Evolutionary conservation across 92 coral and sea anemone species (phyloP).

Genomic region (Actinostola sp.): DNA sequence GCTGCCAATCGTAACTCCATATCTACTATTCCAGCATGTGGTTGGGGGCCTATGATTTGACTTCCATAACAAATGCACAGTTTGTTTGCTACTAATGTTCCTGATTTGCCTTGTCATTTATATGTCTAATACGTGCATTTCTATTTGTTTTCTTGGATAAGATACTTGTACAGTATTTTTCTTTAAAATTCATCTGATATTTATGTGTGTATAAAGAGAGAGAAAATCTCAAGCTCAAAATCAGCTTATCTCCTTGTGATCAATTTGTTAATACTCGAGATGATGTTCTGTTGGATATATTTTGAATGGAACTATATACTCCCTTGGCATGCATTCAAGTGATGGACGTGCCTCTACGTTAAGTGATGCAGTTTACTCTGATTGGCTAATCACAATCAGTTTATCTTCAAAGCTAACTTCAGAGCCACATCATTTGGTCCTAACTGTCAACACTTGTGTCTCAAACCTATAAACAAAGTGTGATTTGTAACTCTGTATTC

Average conservation of each 20-base stretch:
- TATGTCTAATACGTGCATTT: no score
- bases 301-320: background rate
- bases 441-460: conserved; percentile 32
- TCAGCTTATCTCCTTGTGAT: background rate
- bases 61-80: no score
- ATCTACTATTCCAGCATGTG: background rate
- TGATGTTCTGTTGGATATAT: background rate
- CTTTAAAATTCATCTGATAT: no score
- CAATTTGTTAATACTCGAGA: background rate
- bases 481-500: background rate
- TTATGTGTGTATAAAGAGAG: background rate
- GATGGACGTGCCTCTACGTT: conserved; percentile 7
- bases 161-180: no score
- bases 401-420: conserved; percentile 10
- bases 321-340: conserved; percentile 5
- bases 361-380: conserved; percentile 15
- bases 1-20: background rate
- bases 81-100: no score
- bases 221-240: background rate
- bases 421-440: conserved; percentile 35
- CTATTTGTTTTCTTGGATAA: no score
- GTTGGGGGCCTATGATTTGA: no score
- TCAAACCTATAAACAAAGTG: conserved; percentile 8
- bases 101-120: no score
- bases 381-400: conserved; percentile 23